A percentile compares a stretch with the other conserved stretches of the same genome.
Evolutionary conservation across 2,113 vertebrate species (phyloP).

Genomic region (Psephotus haematonotus): DNA sequence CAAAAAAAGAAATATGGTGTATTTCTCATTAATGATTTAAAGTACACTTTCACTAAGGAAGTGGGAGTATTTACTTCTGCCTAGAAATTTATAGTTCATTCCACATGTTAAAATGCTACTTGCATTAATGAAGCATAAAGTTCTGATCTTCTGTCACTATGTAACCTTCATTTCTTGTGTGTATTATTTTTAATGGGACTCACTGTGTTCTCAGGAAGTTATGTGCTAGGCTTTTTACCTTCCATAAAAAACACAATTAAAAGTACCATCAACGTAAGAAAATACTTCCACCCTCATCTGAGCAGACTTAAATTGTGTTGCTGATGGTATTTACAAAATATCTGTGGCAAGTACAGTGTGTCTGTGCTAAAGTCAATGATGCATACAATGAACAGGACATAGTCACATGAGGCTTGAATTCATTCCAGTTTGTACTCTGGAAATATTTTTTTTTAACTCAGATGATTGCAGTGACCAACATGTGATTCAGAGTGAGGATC

Average conservation of each 20-base stretch:
- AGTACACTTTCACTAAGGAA: background rate
- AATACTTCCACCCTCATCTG: slow-evolving; percentile 34
- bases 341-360: slow-evolving; percentile 67
- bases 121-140: background rate
- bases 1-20: background rate
- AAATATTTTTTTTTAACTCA: slow-evolving; percentile 13
- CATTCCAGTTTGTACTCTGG: slow-evolving; percentile 57
- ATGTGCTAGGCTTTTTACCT: background rate
- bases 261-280: background rate
- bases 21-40: background rate
- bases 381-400: slow-evolving; percentile 61
- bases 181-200: background rate
- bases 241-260: background rate
- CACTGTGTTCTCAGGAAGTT: background rate
- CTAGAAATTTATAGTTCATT: background rate
- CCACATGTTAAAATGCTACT: background rate
- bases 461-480: slow-evolving; percentile 54
- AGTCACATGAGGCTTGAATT: slow-evolving; percentile 68
- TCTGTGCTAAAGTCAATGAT: slow-evolving; percentile 67
- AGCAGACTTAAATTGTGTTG: slow-evolving; percentile 19
- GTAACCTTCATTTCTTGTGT: background rate
- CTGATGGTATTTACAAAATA: slow-evolving; percentile 73
- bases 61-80: background rate
- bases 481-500: slow-evolving; percentile 28
- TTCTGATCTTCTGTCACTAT: background rate